A percentile compares a stretch with the other conserved stretches of the same genome.
Conservation (phyloP, 2,113 vertebrate genomes). For the Puma concolor region DNA sequence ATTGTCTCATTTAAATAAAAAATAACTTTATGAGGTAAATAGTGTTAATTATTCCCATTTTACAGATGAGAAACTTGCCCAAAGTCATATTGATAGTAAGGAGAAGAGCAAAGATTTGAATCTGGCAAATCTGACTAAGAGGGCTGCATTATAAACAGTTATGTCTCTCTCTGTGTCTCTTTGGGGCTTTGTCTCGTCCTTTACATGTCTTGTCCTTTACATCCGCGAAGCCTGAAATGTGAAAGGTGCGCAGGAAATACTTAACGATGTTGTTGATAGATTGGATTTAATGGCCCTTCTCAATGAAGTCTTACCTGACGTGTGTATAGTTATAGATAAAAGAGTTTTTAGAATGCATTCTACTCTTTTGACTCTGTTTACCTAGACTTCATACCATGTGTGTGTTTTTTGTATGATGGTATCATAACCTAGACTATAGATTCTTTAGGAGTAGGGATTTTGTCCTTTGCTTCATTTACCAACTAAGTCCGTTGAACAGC, state of each 20-base stretch:
- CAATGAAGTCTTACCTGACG: not conserved
- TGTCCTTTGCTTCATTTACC: conserved; percentile 1
- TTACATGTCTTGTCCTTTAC: not conserved
- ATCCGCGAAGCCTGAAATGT: not conserved
- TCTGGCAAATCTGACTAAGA: not conserved
- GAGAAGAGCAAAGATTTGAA: not conserved
- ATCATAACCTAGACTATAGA: not conserved
- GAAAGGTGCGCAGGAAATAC: not conserved
- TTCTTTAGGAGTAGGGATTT: not conserved
- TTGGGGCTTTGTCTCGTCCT: not conserved
- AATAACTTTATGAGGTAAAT: not conserved
- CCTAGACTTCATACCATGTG: not conserved
- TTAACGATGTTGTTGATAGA: not conserved
- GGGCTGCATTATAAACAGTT: not conserved
- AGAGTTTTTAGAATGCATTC: not conserved
- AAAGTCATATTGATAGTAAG: not conserved
- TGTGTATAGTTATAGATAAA: not conserved
- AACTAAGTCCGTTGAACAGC: not conserved
- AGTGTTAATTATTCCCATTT: not conserved
- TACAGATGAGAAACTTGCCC: not conserved
- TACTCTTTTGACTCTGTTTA: not conserved
- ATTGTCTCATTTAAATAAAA: conserved; percentile 5
- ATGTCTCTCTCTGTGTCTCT: not conserved
- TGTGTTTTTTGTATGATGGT: not conserved
- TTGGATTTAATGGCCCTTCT: not conserved